Percentiles rank a stretch among this genome's conserved stretches.
These are phyloP conservation scores for Cydia pomonella DNA, from an alignment of 1,140 invertebrate species.

Conservation along the genomic window DNA sequence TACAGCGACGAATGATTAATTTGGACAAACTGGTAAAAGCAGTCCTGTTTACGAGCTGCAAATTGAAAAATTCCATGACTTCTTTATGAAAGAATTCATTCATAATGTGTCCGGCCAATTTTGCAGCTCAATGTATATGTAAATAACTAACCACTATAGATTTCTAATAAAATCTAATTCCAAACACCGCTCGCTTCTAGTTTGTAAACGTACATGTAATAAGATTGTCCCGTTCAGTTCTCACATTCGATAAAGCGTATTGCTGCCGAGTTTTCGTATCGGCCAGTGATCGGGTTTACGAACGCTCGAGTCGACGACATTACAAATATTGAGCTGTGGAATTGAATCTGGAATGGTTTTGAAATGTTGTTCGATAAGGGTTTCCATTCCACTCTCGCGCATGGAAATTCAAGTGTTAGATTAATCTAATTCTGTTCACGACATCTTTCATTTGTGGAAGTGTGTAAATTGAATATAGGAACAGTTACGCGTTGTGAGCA, in stretches of 20 bases:
- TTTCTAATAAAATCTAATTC: background rate
- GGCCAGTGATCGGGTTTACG: conserved; percentile 19
- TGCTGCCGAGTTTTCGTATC: conserved; percentile 34
- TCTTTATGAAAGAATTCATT: too few species aligned
- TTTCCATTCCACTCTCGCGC: conserved; percentile 33
- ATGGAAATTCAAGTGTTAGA: conserved; percentile 16
- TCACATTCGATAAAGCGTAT: conserved; percentile 44
- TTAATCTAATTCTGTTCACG: background rate
- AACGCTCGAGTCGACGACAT: conserved; percentile 40
- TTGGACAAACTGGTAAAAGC: too few species aligned
- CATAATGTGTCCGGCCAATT: too few species aligned
- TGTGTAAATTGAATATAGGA: too few species aligned
- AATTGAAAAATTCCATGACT: too few species aligned
- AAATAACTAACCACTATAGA: too few species aligned
- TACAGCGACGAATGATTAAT: too few species aligned
- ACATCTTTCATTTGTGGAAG: too few species aligned
- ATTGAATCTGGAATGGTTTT: conserved; percentile 49
- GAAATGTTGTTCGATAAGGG: conserved; percentile 38
- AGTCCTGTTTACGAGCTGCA: too few species aligned
- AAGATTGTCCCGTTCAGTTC: conserved; percentile 39
- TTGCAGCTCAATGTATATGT: too few species aligned
- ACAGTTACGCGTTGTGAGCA: too few species aligned
- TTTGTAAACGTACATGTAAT: background rate
- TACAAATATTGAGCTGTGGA: conserved; percentile 50
- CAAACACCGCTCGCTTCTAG: background rate